Conservation (phyloP, 2,888 invertebrate genomes). For the Fragum fragum region DNA sequence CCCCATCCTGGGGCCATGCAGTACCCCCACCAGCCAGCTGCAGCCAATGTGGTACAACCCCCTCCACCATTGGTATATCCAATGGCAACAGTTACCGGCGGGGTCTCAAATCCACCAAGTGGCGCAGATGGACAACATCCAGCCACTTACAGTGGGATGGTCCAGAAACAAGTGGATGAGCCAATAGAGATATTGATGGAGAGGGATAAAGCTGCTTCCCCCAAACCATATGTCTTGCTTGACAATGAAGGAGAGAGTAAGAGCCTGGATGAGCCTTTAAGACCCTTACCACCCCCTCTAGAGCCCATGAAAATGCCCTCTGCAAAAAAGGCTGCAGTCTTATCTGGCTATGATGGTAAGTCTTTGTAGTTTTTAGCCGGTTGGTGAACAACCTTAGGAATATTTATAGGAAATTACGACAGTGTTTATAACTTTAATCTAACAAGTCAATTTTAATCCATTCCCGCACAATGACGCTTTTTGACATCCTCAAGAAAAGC, state of each 20-base stretch:
- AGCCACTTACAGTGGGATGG: background rate
- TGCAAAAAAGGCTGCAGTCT: slow-evolving; percentile 73
- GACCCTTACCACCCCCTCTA: slow-evolving; percentile 76
- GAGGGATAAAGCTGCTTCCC: slow-evolving; percentile 14
- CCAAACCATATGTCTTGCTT: slow-evolving; percentile 22
- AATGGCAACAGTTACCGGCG: background rate
- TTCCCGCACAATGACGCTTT: no score
- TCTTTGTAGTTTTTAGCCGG: no score
- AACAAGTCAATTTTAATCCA: no score
- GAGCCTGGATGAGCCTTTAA: slow-evolving; percentile 50
- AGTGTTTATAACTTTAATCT: no score
- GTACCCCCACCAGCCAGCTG: slow-evolving; percentile 36
- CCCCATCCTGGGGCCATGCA: slow-evolving; percentile 40
- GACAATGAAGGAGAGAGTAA: background rate
- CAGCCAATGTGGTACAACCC: background rate
- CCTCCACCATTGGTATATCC: slow-evolving; percentile 28
- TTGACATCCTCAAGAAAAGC: no score
- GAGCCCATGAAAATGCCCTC: slow-evolving; percentile 74
- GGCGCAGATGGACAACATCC: slow-evolving; percentile 31
- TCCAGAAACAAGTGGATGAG: slow-evolving; percentile 22
- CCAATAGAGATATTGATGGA: slow-evolving; percentile 29
- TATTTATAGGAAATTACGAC: no score
- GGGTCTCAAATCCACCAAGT: slow-evolving; percentile 18
- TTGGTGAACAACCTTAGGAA: no score
- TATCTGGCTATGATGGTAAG: slow-evolving; percentile 40